Evolutionary conservation across 2,888 invertebrate species (phyloP).

Genomic region (Muscina levida): DNA sequence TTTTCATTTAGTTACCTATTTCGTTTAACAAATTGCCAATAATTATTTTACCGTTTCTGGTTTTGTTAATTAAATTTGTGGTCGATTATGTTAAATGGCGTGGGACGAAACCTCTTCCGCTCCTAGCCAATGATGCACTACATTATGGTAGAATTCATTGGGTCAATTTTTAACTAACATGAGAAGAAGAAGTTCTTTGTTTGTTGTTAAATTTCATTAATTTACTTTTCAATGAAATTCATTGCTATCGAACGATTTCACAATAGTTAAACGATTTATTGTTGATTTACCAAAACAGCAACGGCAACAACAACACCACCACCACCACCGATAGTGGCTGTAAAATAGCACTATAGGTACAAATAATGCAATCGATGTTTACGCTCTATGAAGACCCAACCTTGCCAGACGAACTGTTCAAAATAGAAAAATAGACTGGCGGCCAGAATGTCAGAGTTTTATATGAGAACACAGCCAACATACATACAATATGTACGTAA

Average conservation of each 20-base stretch:
- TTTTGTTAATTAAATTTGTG: background rate
- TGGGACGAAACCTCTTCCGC: background rate
- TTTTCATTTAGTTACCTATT: too few species aligned
- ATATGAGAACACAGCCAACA: too few species aligned
- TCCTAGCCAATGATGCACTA: too few species aligned
- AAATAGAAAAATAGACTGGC: background rate
- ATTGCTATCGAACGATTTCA: background rate
- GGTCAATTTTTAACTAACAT: too few species aligned
- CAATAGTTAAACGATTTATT: background rate
- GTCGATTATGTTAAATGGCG: background rate
- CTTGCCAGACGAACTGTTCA: conserved; percentile 36
- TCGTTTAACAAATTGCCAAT: too few species aligned
- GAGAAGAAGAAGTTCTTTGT: background rate
- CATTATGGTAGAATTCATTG: too few species aligned
- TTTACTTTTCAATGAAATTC: conserved; percentile 12
- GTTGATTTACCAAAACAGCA: background rate
- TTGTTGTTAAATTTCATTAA: conserved; percentile 23
- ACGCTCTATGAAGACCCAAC: conserved; percentile 61
- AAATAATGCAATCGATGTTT: conserved; percentile 49
- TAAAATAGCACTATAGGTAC: background rate
- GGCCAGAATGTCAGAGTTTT: background rate
- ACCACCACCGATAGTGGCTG: too few species aligned
- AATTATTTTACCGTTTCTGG: too few species aligned
- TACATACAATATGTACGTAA: background rate
- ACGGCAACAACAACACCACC: too few species aligned